phyloP scores from a whole-genome alignment of 1,140 invertebrate species.

The Nasonia longicornis region DNA sequence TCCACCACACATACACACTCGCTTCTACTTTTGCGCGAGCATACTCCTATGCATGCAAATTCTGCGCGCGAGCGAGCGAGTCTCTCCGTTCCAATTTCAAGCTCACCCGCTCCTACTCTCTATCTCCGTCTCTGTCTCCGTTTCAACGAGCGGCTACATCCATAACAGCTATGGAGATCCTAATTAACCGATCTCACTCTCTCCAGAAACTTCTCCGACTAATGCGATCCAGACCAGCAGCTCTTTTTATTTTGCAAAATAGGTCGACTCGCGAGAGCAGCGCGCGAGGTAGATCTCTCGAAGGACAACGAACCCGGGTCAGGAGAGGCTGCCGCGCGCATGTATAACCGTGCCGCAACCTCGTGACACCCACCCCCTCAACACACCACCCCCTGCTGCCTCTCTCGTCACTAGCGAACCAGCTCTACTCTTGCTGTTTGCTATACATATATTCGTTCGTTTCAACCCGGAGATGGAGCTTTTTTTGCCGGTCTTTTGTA shows the following conservation, averaged over 20 bases:
- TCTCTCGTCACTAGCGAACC: background rate
- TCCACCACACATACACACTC: background rate
- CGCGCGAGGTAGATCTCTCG: conserved; percentile 42
- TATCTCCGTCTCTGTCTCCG: too few relatives aligned
- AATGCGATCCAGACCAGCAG: too few relatives aligned
- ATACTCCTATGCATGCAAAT: background rate
- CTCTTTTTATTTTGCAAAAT: conserved; percentile 53
- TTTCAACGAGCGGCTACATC: too few relatives aligned
- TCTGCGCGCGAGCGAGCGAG: background rate
- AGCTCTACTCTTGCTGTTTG: too few relatives aligned
- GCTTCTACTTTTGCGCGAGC: background rate
- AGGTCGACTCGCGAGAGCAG: conserved; percentile 51
- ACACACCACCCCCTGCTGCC: background rate
- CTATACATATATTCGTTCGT: background rate
- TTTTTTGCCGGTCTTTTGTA: background rate
- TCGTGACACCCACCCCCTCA: conserved; percentile 26
- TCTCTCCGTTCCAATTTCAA: background rate
- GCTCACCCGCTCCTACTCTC: too few relatives aligned
- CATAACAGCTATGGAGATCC: background rate
- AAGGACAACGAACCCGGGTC: conserved; percentile 63
- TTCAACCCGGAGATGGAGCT: background rate
- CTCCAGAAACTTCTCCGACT: too few relatives aligned
- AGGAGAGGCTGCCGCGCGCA: conserved; percentile 46
- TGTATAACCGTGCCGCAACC: conserved; percentile 44
- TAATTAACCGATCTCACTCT: background rate